Evolutionary conservation across 2,113 vertebrate species (phyloP).

Genomic region (Benitochromis conjunctus): DNA sequence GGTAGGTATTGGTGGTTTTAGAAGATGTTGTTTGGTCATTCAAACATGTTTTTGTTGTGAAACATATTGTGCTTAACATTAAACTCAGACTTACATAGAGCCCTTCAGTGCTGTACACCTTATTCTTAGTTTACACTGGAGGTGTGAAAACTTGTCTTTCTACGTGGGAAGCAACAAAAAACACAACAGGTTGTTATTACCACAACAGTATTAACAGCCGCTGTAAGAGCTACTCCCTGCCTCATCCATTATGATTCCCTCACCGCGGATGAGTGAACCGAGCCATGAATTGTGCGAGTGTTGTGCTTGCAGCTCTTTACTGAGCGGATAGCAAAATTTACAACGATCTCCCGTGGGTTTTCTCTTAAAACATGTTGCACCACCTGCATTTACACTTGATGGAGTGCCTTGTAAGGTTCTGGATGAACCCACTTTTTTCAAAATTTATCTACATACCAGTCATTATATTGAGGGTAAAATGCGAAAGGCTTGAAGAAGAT

Average conservation of each 20-base stretch:
- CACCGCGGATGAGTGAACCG: neutral
- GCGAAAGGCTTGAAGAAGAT: neutral
- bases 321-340: neutral
- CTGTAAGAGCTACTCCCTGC: neutral
- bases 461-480: neutral
- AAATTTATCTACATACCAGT: neutral
- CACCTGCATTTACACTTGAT: neutral
- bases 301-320: neutral
- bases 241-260: neutral
- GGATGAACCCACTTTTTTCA: neutral
- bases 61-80: too few species aligned
- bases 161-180: neutral
- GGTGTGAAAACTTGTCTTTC: neutral
- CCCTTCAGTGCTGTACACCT: neutral
- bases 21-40: neutral
- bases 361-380: neutral
- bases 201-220: slow-evolving; percentile 13
- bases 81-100: neutral
- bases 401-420: neutral
- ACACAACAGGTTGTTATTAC: slow-evolving; percentile 22
- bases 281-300: slow-evolving; percentile 9
- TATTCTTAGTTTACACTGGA: neutral
- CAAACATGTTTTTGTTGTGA: too few species aligned
- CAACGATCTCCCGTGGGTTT: neutral
- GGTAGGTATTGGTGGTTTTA: neutral